These are phyloP conservation scores for Odocoileus virginianus DNA, from an alignment of 2,113 vertebrate species.

Conservation along the genomic window DNA sequence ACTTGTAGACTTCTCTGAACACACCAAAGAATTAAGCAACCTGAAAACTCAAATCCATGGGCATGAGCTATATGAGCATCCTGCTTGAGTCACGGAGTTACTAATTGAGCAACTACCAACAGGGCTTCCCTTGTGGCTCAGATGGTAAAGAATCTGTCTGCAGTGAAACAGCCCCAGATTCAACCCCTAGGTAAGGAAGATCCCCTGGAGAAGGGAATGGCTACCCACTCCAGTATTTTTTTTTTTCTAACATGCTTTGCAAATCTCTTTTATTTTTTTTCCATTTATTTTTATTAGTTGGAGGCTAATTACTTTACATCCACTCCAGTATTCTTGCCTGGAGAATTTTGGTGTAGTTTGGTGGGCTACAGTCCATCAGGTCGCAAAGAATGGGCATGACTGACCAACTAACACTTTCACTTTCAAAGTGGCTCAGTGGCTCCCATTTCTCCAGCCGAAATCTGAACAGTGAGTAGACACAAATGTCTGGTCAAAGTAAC, in stretches of 20 bases:
- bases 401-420: background rate
- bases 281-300: too few species aligned
- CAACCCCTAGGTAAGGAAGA: background rate
- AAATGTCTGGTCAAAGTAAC: background rate
- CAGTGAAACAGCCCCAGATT: background rate
- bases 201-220: background rate
- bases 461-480: background rate
- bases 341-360: background rate
- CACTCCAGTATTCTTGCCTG: background rate
- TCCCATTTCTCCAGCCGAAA: background rate
- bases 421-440: background rate
- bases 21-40: slow-evolving; percentile 5
- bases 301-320: too few species aligned
- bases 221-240: background rate
- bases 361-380: background rate
- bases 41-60: background rate
- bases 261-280: too few species aligned
- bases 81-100: background rate
- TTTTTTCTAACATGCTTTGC: too few species aligned
- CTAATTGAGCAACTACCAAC: background rate
- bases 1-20: background rate
- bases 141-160: background rate
- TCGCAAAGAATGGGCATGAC: background rate
- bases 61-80: background rate
- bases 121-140: background rate